Evolutionary conservation across 2,888 invertebrate genomes (phyloP).

Genomic region (Falcaria lacertinaria): DNA sequence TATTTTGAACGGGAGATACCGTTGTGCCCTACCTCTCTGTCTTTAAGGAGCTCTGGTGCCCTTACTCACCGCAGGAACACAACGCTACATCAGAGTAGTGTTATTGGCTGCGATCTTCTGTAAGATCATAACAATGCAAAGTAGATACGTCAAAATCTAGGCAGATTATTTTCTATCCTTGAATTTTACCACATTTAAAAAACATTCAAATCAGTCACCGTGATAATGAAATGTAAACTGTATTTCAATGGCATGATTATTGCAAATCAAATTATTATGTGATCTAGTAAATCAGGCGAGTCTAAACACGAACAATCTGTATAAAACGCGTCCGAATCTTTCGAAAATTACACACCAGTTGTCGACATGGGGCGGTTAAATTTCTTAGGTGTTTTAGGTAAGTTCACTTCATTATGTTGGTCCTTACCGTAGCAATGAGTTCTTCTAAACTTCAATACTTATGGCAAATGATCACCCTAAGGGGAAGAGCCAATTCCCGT

Average conservation of each 20-base stretch:
- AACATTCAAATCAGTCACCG: neutral
- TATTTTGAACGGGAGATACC: too few species aligned
- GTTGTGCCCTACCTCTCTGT: too few species aligned
- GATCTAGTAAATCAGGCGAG: neutral
- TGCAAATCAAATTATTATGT: conserved; percentile 5
- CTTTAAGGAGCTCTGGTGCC: too few species aligned
- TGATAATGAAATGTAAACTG: neutral
- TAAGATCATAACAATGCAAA: too few species aligned
- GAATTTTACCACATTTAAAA: neutral
- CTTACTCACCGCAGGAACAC: too few species aligned
- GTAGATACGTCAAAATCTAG: too few species aligned
- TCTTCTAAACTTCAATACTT: too few species aligned
- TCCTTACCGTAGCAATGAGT: neutral
- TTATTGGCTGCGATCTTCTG: too few species aligned
- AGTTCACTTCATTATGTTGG: conserved; percentile 9
- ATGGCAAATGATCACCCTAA: too few species aligned
- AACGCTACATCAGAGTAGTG: too few species aligned
- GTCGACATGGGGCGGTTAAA: conserved; percentile 54
- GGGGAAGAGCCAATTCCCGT: too few species aligned
- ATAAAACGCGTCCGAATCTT: conserved; percentile 9
- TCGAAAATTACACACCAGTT: conserved; percentile 30
- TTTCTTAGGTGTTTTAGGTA: conserved; percentile 59
- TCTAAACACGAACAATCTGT: conserved; percentile 4
- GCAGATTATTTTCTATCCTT: too few species aligned
- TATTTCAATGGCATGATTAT: neutral